Evolutionary conservation across 1,140 invertebrate genomes (phyloP), one percentile per base, ranked within the genome.

Genomic region (Sinonovacula constricta): DNA sequence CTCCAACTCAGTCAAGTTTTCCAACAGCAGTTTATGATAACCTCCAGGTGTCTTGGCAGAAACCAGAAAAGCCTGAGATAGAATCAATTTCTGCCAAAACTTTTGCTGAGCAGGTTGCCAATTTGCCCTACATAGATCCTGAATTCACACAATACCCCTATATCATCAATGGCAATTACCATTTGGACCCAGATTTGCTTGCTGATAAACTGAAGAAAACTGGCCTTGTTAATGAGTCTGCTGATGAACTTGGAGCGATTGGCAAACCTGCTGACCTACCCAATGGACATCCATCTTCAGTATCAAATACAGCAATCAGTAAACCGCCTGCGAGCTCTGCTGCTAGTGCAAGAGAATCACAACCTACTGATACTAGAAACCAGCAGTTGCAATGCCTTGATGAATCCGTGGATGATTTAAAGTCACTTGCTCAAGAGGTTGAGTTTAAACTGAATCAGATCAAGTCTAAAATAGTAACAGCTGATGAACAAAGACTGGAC

Each of bases 401-500:
- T 45, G 68, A 81, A n/a, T 85, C 87, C 24, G 87, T 89, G 65
- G 87, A 87, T 75, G 87, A 89, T 24, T 68, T 89, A 5, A 83
- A 83, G 65, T 72, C 83, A 5, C 63, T 89, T 30, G 88, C 88
- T 5, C 80, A 83, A 45, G 84, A 85, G 72, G 88, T 89, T 5
- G 88, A 89, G 68, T 65, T 67, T 33, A 86, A 85, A 56, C 76
- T 89, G 24, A 78, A 78, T 51, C 66, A 81, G 26, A 89, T 89
- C n/a, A 87, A 87, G 59, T 78, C 78, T 12, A 85, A 83, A 62
- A 85, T 89, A 62, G 80, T 87, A 1, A 76, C 75, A 45, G 84
- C 86, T 15, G 87, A 89, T 76, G 88, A 88, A 72, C 76, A 85
- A 14, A 85, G 83, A 63, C 60, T 89, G 0, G 88, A 89, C 63